These are phyloP conservation scores for Pelecanoides urinatrix DNA, from an alignment of 2,113 vertebrate species.

Conservation along the genomic window DNA sequence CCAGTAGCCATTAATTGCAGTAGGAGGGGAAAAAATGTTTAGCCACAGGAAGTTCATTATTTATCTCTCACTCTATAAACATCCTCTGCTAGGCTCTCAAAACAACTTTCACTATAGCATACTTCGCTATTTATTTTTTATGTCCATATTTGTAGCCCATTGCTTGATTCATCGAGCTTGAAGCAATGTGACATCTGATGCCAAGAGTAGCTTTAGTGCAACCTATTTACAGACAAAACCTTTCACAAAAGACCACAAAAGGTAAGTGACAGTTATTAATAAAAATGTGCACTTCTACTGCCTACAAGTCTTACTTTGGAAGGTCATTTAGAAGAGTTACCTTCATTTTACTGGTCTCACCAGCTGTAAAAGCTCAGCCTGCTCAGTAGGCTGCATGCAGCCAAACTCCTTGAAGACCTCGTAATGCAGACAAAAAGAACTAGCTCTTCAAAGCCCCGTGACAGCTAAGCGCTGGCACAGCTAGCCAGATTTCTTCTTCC, in stretches of 20 bases:
- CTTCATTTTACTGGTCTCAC: neutral
- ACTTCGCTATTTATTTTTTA: neutral
- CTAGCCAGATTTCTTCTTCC: neutral
- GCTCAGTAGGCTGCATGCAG: neutral
- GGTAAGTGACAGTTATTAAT: neutral
- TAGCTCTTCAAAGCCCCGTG: neutral
- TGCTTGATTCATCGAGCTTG: neutral
- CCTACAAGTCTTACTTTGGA: neutral
- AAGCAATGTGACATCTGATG: neutral
- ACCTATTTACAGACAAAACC: neutral
- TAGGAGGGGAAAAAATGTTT: neutral
- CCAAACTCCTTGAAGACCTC: neutral
- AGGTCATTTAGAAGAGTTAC: neutral
- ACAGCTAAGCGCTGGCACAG: neutral
- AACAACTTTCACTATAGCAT: neutral
- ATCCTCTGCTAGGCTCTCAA: neutral
- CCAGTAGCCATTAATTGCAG: neutral
- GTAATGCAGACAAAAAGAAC: neutral
- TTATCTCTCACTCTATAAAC: slow-evolving; percentile 9
- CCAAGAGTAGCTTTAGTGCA: neutral
- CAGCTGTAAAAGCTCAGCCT: neutral
- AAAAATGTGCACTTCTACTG: neutral
- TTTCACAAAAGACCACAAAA: neutral
- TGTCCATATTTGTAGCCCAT: neutral
- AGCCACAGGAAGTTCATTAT: neutral